phyloP scores from a whole-genome alignment of 2,113 vertebrate species.

The Phaethon lepturus region DNA sequence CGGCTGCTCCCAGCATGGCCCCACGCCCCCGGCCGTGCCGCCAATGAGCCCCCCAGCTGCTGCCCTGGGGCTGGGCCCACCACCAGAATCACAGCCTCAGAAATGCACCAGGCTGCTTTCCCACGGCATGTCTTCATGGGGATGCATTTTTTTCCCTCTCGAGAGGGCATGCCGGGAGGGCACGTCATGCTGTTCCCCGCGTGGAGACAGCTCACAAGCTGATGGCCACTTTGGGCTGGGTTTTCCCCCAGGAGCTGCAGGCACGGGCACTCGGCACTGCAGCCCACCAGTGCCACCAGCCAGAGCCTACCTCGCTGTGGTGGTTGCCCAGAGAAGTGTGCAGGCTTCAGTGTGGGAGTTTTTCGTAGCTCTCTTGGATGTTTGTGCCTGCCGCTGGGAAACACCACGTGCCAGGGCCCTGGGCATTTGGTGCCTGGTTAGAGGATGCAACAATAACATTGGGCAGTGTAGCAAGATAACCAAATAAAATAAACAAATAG shows the following conservation, averaged over 20 bases:
- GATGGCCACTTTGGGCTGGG: accelerated
- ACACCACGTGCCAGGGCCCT: accelerated
- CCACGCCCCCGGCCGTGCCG: background rate
- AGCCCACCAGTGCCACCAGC: accelerated
- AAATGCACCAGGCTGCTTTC: background rate
- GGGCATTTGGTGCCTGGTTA: background rate
- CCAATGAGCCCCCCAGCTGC: background rate
- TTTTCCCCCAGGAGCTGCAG: background rate
- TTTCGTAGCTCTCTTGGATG: background rate
- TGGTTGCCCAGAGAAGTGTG: background rate
- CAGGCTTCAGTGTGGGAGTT: background rate
- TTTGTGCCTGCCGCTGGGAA: background rate
- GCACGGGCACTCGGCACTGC: background rate
- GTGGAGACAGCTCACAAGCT: background rate
- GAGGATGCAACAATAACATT: background rate
- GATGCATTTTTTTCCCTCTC: accelerated
- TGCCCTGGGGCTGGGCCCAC: background rate
- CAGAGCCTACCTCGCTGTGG: background rate
- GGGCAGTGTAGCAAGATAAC: background rate
- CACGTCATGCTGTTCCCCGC: background rate
- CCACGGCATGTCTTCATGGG: background rate
- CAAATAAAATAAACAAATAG: background rate
- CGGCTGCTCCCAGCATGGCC: conserved; percentile 31
- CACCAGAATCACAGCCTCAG: background rate
- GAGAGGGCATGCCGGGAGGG: background rate